A percentile compares a stretch with the other conserved stretches of the same genome.
Conservation (phyloP, 2,888 invertebrate species). For the Polylopha cassiicola region DNA sequence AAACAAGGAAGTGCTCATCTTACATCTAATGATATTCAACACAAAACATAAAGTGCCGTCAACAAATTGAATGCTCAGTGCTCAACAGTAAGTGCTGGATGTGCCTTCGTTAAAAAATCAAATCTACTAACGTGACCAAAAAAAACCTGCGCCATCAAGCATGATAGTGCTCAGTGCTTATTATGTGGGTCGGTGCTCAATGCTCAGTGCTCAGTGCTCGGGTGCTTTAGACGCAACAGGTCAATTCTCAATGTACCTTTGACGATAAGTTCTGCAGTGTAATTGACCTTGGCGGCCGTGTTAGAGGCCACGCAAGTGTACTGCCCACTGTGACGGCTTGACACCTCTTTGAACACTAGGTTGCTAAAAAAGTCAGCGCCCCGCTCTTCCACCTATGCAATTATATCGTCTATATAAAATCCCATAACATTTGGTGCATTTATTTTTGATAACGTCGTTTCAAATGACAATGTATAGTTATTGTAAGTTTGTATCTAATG, state of each 20-base stretch:
- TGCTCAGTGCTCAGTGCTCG: constrained; percentile 25
- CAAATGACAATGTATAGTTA: background rate
- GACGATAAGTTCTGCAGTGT: constrained; percentile 84
- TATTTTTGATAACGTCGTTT: constrained; percentile 21
- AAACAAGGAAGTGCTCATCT: constrained; percentile 7
- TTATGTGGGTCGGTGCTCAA: constrained; percentile 18
- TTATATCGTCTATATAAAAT: no score
- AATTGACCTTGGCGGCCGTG: constrained; percentile 84
- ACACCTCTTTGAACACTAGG: constrained; percentile 85
- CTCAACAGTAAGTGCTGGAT: no score
- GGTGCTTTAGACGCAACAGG: constrained; percentile 22
- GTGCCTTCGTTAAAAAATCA: no score
- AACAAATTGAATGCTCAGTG: no score
- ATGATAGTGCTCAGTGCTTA: constrained; percentile 16
- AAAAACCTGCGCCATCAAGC: background rate
- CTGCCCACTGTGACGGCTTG: constrained; percentile 82
- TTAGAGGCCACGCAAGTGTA: constrained; percentile 87
- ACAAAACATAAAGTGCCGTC: background rate
- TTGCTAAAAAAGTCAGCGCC: constrained; percentile 86
- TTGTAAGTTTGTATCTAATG: background rate
- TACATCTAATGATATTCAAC: constrained; percentile 20
- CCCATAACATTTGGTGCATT: no score
- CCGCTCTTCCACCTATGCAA: constrained; percentile 80
- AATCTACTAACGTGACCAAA: no score
- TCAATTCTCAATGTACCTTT: constrained; percentile 76